Evolutionary conservation across 2,797 vertebrate species (phyloP), one percentile per base, ranked within the genome.

Genomic region (Onychomys arenicola): DNA sequence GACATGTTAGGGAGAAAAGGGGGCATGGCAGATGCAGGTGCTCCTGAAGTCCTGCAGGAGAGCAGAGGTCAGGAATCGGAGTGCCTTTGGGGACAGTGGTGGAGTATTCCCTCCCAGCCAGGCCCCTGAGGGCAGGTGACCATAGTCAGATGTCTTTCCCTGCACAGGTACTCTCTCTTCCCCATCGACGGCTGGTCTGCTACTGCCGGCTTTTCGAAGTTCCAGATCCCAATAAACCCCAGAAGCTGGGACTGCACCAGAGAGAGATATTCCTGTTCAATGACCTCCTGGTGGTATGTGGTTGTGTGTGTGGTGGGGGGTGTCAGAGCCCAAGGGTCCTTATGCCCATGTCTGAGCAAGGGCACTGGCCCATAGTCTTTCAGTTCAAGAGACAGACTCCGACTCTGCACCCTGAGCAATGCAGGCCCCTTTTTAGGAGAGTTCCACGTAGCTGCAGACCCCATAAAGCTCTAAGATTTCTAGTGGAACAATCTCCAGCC

Each of bases 261-360:
- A 98, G 99, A 97, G 99, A 99, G 98, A 99, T 99, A 98, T 99
- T 99, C 98, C 99, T 99, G 90, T 99, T 99, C 93, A 99, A 99
- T 63, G 99, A 99, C 98, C 99, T 99, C 81, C 99, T 99, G 1
- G 99, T 99, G 99, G 99, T 99, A 99, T 0, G 99, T 97, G 96
- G 69, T 37, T 9, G 34, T n/a, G n/a, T n/a, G n/a, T n/a, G 12
- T 43, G 1, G 29, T 6, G 27, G 4, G 29, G 61, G 34, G 3
- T 16, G 49, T 57, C 65, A 21, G 46, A 6, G 1, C 49, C n/a
- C 29, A 57, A 29, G 5, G 71, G 8, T 43, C 37, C 65, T 25
- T 71, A 55, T 81, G 77, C 34, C 89, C 37, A 27, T 32, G 17
- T 0, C 10, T 61, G 3, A 63, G 7, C 7, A 61, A 5, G 46